phyloP scores from a whole-genome alignment of 2,797 vertebrate species.

The Poeciliopsis turneri region DNA sequence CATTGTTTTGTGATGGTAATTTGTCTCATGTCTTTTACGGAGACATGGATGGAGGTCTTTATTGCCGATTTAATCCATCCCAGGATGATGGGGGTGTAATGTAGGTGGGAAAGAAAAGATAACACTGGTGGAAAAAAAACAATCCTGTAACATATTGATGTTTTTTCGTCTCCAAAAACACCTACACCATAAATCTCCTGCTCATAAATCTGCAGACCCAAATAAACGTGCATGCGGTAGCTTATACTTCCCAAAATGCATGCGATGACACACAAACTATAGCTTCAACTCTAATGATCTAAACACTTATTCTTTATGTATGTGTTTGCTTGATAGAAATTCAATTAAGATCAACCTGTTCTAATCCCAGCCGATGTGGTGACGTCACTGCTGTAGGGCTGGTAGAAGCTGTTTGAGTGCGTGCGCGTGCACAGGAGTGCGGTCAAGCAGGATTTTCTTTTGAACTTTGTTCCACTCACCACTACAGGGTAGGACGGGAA shows the following conservation, averaged over 20 bases:
- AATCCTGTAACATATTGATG: constrained; percentile 66
- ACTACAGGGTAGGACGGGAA: constrained; percentile 21
- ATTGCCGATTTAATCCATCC: constrained; percentile 64
- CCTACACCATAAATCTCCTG: constrained; percentile 55
- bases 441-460: constrained; percentile 25
- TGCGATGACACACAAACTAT: constrained; percentile 8
- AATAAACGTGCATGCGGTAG: constrained; percentile 3
- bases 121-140: constrained; percentile 36
- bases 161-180: constrained; percentile 62
- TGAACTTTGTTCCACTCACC: constrained; percentile 12
- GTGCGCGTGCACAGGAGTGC: constrained; percentile 7
- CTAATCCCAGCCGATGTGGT: constrained; percentile 42
- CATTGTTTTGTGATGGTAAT: constrained; percentile 55
- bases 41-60: constrained; percentile 63
- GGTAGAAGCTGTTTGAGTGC: constrained; percentile 16
- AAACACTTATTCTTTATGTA: constrained; percentile 28
- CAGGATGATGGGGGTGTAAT: constrained; percentile 61
- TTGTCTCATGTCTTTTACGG: constrained; percentile 58
- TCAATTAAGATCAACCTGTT: constrained; percentile 41
- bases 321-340: constrained; percentile 30
- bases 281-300: constrained; percentile 33
- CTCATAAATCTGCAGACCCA: constrained; percentile 17
- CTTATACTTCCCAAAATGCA: constrained; percentile 22
- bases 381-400: constrained; percentile 36
- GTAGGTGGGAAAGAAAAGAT: constrained; percentile 66